Conservation (phyloP, 2,888 invertebrate genomes). For the Ferrisia virgata region DNA sequence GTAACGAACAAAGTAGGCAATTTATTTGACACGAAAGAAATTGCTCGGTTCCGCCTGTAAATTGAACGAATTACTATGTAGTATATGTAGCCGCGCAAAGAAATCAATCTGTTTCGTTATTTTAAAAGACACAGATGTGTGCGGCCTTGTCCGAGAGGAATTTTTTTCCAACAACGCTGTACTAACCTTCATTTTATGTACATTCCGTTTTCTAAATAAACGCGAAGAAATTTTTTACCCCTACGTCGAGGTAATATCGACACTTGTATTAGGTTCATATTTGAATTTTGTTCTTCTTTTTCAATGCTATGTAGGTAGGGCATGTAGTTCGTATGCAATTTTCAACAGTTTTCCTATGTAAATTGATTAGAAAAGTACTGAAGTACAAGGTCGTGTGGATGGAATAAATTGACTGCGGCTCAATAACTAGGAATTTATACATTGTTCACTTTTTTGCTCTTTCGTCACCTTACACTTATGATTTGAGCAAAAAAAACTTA, state of each 20-base stretch:
- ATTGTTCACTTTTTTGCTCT: no score
- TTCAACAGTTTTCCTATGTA: no score
- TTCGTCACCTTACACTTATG: no score
- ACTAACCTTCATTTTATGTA: not conserved
- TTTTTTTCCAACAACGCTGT: not conserved
- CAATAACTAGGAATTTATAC: no score
- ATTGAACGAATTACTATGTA: not conserved
- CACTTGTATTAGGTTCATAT: no score
- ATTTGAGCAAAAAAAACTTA: no score
- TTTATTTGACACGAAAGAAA: not conserved
- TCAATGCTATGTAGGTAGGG: not conserved
- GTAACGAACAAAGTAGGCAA: not conserved
- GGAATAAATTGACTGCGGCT: no score
- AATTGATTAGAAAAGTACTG: no score
- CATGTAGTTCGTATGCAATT: no score
- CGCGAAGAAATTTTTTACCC: not conserved
- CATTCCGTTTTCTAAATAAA: not conserved
- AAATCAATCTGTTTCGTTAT: slow-evolving; percentile 5
- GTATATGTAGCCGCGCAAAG: not conserved
- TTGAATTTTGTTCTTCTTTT: not conserved
- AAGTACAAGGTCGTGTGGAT: no score
- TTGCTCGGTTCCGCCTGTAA: not conserved
- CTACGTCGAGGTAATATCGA: not conserved
- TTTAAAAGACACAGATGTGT: not conserved
- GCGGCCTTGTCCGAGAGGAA: not conserved